Percentiles rank a stretch among this genome's conserved stretches.
These are phyloP conservation scores for Drosophila phalerata DNA, from an alignment of 2,888 invertebrate species.

Conservation along the genomic window DNA sequence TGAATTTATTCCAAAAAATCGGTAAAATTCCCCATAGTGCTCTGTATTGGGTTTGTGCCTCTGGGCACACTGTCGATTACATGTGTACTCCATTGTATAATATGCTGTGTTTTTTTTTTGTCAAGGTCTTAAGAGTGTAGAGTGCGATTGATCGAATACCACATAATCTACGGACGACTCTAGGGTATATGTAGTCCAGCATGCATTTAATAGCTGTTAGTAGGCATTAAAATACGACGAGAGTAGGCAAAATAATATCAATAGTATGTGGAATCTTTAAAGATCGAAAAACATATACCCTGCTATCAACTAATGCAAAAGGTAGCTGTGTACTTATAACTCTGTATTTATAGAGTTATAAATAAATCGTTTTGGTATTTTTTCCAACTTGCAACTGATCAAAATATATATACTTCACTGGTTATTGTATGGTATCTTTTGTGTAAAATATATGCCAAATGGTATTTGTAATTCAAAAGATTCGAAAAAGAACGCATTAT, in stretches of 20 bases:
- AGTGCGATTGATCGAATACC: neutral
- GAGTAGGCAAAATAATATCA: neutral
- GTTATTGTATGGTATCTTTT: too few relatives aligned
- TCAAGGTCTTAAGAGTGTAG: neutral
- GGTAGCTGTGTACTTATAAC: too few relatives aligned
- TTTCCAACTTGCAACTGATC: too few relatives aligned
- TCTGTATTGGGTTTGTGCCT: slow-evolving; percentile 31
- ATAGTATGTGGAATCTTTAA: neutral
- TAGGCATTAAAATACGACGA: neutral
- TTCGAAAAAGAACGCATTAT: too few relatives aligned
- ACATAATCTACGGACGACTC: neutral
- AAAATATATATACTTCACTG: too few relatives aligned
- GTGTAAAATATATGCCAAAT: too few relatives aligned
- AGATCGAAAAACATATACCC: neutral
- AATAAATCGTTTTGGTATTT: too few relatives aligned
- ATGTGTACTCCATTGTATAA: slow-evolving; percentile 24
- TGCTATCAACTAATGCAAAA: neutral
- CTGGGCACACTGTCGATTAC: slow-evolving; percentile 37
- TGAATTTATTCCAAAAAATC: too few relatives aligned
- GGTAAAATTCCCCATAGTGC: too few relatives aligned
- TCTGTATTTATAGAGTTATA: too few relatives aligned
- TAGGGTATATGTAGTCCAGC: neutral
- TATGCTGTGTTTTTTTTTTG: neutral
- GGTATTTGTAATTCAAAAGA: too few relatives aligned
- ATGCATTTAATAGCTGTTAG: neutral